Evolutionary conservation across 2,797 vertebrate species (phyloP).

Genomic region (Gallinago solitaria): DNA sequence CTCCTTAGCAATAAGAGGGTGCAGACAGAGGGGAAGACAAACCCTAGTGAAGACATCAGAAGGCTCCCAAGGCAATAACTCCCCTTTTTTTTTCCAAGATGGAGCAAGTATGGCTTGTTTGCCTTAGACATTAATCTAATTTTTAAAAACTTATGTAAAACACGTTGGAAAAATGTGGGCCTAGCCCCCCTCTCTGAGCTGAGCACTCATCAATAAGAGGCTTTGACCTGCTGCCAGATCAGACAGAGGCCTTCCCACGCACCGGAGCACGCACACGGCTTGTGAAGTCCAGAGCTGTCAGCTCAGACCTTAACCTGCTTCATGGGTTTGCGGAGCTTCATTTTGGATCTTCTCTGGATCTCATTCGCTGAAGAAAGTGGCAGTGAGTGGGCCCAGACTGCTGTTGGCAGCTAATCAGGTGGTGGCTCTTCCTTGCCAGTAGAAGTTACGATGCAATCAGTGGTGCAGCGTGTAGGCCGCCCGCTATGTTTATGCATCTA

Average conservation of each 20-base stretch:
- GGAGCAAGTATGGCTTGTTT: background rate
- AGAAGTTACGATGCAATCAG: background rate
- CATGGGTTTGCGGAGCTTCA: background rate
- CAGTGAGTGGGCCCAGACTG: background rate
- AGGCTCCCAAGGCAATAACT: background rate
- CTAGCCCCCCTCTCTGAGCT: background rate
- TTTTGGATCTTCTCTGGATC: background rate
- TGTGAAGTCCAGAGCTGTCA: background rate
- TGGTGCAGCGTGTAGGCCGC: background rate
- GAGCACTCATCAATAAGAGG: rapidly evolving
- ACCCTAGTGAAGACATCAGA: background rate
- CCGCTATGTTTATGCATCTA: background rate
- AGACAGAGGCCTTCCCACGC: background rate
- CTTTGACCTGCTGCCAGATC: background rate
- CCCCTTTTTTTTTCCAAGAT: background rate
- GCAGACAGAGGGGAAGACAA: background rate
- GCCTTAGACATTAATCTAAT: background rate
- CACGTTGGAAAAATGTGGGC: background rate
- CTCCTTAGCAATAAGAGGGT: background rate
- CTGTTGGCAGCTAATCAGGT: background rate
- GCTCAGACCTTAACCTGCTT: background rate
- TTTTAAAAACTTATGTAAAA: background rate
- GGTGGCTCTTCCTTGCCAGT: background rate
- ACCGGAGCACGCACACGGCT: background rate
- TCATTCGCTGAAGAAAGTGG: background rate